phyloP scores from a whole-genome alignment of 2,888 invertebrate genomes.

The Biston betularia region DNA sequence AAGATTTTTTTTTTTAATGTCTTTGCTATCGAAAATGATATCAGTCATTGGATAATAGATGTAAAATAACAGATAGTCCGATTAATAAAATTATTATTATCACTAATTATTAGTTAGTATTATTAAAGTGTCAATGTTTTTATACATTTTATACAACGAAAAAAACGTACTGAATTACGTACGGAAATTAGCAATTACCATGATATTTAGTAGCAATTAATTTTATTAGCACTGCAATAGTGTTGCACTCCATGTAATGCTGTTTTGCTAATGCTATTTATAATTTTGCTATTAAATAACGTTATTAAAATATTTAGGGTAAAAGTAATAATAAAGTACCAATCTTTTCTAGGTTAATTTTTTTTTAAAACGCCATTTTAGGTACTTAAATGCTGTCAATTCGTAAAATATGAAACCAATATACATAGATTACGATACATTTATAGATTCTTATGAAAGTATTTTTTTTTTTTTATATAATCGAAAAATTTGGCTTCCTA shows the following conservation, averaged over 20 bases:
- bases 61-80: conserved; percentile 39
- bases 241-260: background rate
- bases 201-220: conserved; percentile 26
- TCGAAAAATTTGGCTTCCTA: conserved; percentile 57
- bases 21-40: background rate
- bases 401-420: conserved; percentile 32
- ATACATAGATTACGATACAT: conserved; percentile 6
- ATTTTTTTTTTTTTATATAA: conserved; percentile 39
- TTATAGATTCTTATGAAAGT: conserved; percentile 31
- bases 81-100: conserved; percentile 37
- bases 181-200: conserved; percentile 1
- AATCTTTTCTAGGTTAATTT: conserved; percentile 42
- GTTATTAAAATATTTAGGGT: conserved; percentile 13
- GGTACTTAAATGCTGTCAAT: conserved; percentile 51
- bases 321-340: conserved; percentile 40
- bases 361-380: conserved; percentile 23
- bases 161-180: background rate
- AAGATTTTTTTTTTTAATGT: background rate
- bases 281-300: conserved; percentile 3
- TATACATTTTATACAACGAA: conserved; percentile 80
- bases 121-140: conserved; percentile 71
- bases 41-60: background rate
- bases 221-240: background rate
- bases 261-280: conserved; percentile 7
- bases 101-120: conserved; percentile 43